Evolutionary conservation across 2,888 invertebrate species (phyloP).

Genomic region (Prosapia bicincta): DNA sequence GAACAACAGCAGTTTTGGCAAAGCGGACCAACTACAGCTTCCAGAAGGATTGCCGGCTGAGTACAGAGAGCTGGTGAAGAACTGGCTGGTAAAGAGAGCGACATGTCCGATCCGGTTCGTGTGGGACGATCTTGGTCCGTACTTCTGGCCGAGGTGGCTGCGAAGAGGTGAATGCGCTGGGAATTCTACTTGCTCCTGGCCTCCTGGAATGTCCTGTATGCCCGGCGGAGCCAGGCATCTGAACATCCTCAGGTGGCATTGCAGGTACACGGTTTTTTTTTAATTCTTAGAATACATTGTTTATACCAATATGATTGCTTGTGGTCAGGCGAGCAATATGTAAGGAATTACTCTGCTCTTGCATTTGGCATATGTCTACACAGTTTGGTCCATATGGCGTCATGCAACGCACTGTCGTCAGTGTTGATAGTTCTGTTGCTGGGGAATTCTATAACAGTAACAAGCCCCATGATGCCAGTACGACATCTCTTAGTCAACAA

Average conservation of each 20-base stretch:
- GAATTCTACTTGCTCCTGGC: conserved; percentile 49
- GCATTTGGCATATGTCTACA: too few relatives aligned
- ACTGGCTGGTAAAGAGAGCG: conserved; percentile 41
- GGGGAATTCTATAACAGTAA: too few relatives aligned
- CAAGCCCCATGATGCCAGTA: too few relatives aligned
- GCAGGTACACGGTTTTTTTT: too few relatives aligned
- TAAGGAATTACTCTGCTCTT: too few relatives aligned
- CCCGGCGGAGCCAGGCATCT: conserved; percentile 46
- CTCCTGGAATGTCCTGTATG: conserved; percentile 51
- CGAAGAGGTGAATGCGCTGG: conserved; percentile 33
- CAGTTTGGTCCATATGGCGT: too few relatives aligned
- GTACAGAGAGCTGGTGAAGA: conserved; percentile 38
- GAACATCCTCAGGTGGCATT: conserved; percentile 51
- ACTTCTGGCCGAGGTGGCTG: conserved; percentile 51
- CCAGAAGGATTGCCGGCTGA: conserved; percentile 37
- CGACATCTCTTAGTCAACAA: too few relatives aligned
- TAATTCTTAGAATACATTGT: too few relatives aligned
- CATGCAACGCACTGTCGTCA: too few relatives aligned
- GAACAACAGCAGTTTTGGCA: conserved; percentile 18
- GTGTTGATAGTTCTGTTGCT: too few relatives aligned
- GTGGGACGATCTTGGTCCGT: conserved; percentile 51
- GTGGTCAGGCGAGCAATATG: too few relatives aligned
- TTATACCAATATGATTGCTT: too few relatives aligned
- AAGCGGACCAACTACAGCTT: conserved; percentile 33
- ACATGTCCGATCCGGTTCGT: conserved; percentile 49